Evolutionary conservation across 1,140 invertebrate genomes (phyloP).

Genomic region (Leptinotarsa lineolata): DNA sequence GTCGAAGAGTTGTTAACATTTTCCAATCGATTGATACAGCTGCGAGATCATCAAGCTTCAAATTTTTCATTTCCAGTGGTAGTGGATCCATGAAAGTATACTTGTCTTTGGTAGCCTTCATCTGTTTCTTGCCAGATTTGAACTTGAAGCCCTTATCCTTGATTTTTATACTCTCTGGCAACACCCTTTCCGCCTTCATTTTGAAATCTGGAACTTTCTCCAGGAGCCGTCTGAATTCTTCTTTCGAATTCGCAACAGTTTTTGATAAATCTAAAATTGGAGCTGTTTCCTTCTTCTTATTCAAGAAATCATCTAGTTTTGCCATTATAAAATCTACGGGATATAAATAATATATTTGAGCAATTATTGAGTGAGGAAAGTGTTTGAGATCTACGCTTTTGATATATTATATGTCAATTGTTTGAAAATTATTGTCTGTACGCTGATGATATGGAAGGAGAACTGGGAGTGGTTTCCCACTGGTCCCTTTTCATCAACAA

Average conservation of each 20-base stretch:
- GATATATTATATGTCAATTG: neutral
- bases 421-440: neutral
- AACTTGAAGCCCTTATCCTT: conserved; percentile 68
- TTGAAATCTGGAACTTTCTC: conserved; percentile 89
- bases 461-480: conserved; percentile 46
- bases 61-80: conserved; percentile 77
- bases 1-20: conserved; percentile 85
- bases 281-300: conserved; percentile 81
- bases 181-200: conserved; percentile 82
- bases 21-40: conserved; percentile 89
- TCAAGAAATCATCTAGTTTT: conserved; percentile 80
- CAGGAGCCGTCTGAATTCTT: conserved; percentile 80
- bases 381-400: conserved; percentile 11
- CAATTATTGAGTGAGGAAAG: neutral
- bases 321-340: conserved; percentile 55
- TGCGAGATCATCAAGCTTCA: conserved; percentile 79
- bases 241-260: conserved; percentile 71
- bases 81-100: conserved; percentile 79
- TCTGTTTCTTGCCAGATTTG: conserved; percentile 69
- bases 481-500: conserved; percentile 49
- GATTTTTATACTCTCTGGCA: conserved; percentile 69
- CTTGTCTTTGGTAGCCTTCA: conserved; percentile 62
- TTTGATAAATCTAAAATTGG: conserved; percentile 84
- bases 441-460: conserved; percentile 54
- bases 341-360: conserved; percentile 23